Evolutionary conservation across 2,797 vertebrate species (phyloP).

Genomic region (Enoplosus armatus): DNA sequence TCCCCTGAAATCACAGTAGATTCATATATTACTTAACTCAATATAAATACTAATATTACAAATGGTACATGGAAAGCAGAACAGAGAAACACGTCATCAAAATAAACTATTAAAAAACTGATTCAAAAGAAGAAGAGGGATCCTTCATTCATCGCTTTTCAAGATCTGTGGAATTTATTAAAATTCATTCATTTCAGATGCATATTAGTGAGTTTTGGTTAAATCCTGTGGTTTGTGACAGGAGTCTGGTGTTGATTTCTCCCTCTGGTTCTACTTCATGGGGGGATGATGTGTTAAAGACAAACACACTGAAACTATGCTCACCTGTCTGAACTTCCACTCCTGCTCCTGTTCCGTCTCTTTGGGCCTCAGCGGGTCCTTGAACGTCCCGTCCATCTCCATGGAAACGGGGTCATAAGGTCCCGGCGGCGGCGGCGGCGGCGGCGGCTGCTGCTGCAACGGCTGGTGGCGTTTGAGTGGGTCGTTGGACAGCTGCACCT

Average conservation of each 20-base stretch:
- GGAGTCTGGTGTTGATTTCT: constrained; percentile 44
- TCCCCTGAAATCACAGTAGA: too few species aligned
- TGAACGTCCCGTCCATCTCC: constrained; percentile 89
- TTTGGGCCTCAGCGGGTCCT: constrained; percentile 93
- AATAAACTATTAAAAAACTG: too few species aligned
- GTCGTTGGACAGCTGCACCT: constrained; percentile 95
- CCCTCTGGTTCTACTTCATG: constrained; percentile 34
- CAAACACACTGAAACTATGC: constrained; percentile 23
- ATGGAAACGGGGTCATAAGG: constrained; percentile 87
- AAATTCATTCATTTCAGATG: too few species aligned
- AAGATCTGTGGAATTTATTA: too few species aligned
- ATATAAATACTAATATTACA: too few species aligned
- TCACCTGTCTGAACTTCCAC: constrained; percentile 98
- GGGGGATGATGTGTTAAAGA: constrained; percentile 9
- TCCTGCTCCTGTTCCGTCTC: constrained; percentile 98
- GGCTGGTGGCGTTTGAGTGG: constrained; percentile 90
- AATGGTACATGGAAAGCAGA: too few species aligned
- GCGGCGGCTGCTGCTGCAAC: constrained; percentile 33
- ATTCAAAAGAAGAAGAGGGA: too few species aligned
- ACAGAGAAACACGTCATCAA: too few species aligned
- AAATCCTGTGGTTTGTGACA: background rate
- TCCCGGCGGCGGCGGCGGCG: constrained; percentile 48
- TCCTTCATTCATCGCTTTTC: too few species aligned
- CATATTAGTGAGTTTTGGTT: background rate
- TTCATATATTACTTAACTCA: too few species aligned